Conservation (phyloP, 2,113 vertebrate genomes). For the Clarias magur region DNA sequence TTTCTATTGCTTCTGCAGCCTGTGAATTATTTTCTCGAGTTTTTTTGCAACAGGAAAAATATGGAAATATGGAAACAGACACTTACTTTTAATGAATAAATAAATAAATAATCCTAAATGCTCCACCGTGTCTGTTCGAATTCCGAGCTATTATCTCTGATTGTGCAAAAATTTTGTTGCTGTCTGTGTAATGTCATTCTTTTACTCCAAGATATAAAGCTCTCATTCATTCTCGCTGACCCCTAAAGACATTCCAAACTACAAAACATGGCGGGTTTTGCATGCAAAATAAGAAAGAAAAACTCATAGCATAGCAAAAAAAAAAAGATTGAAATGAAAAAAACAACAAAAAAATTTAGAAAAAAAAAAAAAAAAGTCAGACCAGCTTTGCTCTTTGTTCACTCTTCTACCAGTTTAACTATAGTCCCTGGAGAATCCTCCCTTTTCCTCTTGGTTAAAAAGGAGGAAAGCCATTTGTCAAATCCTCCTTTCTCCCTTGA, state of each 20-base stretch:
- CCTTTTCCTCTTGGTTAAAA: not conserved
- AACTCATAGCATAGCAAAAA: slow-evolving; percentile 33
- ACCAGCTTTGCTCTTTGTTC: not conserved
- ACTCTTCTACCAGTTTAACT: not conserved
- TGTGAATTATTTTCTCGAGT: not conserved
- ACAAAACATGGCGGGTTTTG: not conserved
- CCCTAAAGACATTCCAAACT: slow-evolving; percentile 13
- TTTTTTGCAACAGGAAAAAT: not conserved
- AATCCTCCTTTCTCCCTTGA: not conserved
- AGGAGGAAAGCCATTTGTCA: not conserved
- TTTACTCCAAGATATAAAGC: slow-evolving; percentile 37
- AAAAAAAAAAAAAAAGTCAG: not conserved
- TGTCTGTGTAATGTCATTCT: not conserved
- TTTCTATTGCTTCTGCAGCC: not conserved
- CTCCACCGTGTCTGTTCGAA: not conserved
- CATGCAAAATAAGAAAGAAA: not conserved
- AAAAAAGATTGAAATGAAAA: not conserved
- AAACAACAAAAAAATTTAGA: not conserved
- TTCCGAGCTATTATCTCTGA: not conserved
- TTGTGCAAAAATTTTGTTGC: not conserved
- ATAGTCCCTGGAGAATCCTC: slow-evolving; percentile 12
- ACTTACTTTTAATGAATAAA: slow-evolving; percentile 6
- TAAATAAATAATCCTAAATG: not conserved
- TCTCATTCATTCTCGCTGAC: slow-evolving; percentile 29
- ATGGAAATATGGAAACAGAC: not conserved